phyloP scores from a whole-genome alignment of 2,797 vertebrate genomes.

The Coreius guichenoti region DNA sequence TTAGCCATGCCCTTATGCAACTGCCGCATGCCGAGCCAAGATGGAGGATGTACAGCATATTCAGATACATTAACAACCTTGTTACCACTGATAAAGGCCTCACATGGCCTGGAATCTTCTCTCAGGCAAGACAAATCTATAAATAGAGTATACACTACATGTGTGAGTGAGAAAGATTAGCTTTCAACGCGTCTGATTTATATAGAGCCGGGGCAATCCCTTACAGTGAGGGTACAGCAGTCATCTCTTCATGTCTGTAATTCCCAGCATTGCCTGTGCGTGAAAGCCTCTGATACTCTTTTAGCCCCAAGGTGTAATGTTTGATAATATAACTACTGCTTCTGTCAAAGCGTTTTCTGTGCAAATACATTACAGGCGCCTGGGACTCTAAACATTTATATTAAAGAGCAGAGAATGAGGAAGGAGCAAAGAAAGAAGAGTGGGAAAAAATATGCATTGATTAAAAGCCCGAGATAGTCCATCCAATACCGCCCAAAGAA shows the following conservation, averaged over 20 bases:
- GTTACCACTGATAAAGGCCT: slow-evolving; percentile 71
- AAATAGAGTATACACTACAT: slow-evolving; percentile 80
- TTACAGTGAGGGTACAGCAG: slow-evolving; percentile 83
- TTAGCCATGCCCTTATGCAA: slow-evolving; percentile 45
- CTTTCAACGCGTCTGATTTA: slow-evolving; percentile 92
- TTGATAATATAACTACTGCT: slow-evolving; percentile 99
- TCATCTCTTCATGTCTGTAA: slow-evolving; percentile 81
- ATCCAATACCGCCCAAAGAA: slow-evolving; percentile 97
- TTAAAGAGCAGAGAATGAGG: slow-evolving; percentile 88
- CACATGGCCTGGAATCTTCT: slow-evolving; percentile 62
- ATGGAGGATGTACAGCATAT: slow-evolving; percentile 67
- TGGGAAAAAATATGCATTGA: slow-evolving; percentile 93
- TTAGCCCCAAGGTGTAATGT: slow-evolving; percentile 96
- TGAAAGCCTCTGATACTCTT: slow-evolving; percentile 87
- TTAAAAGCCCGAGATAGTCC: slow-evolving; percentile 99
- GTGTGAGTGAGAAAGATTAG: slow-evolving; percentile 88
- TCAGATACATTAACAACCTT: slow-evolving; percentile 79
- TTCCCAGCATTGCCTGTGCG: slow-evolving; percentile 81
- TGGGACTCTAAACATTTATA: slow-evolving; percentile 97
- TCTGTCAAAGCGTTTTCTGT: slow-evolving; percentile 88
- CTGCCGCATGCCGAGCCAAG: slow-evolving; percentile 54
- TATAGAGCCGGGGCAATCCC: slow-evolving; percentile 91
- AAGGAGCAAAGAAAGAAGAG: slow-evolving; percentile 85
- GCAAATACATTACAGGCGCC: slow-evolving; percentile 92
- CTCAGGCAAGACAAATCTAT: slow-evolving; percentile 66